Percentiles rank a stretch among this genome's conserved stretches.
Evolutionary conservation across 2,797 vertebrate genomes (phyloP).

Genomic region (Oophaga sylvatica): DNA sequence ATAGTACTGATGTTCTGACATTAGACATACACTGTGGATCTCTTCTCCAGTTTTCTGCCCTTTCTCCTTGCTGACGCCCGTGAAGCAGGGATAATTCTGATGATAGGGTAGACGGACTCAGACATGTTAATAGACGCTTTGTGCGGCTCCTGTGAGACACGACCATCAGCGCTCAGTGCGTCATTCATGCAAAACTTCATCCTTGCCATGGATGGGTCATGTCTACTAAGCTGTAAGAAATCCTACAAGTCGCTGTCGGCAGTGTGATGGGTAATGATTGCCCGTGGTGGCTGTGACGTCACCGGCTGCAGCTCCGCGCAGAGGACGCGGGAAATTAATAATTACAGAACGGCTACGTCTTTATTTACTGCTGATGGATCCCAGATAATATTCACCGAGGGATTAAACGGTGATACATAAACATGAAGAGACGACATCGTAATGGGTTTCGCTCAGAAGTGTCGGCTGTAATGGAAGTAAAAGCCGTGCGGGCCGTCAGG

Average conservation of each 20-base stretch:
- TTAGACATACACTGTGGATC: background rate
- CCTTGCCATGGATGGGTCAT: conserved; percentile 3
- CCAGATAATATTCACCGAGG: conserved; percentile 21
- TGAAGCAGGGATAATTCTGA: conserved; percentile 37
- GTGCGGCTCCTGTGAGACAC: conserved; percentile 28
- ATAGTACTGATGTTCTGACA: background rate
- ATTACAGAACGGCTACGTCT: background rate
- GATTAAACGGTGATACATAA: conserved; percentile 43
- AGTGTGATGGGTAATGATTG: background rate
- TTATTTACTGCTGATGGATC: conserved; percentile 30
- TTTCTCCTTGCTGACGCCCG: background rate
- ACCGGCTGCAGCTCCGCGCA: background rate
- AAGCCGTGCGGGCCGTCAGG: background rate
- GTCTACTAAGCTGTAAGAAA: conserved; percentile 3
- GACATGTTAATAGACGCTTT: conserved; percentile 16
- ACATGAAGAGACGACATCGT: background rate
- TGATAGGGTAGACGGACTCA: conserved; percentile 18
- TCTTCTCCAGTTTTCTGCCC: background rate
- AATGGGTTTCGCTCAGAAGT: background rate
- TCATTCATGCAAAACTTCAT: conserved; percentile 33
- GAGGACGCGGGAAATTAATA: conserved; percentile 5
- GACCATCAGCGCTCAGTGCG: conserved; percentile 26
- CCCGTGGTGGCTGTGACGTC: background rate
- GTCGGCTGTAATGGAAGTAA: conserved; percentile 24
- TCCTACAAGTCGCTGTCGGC: background rate